Base-by-base conservation (phyloP, 2,888 invertebrate species). In the Epicampocera succincta region DNA sequence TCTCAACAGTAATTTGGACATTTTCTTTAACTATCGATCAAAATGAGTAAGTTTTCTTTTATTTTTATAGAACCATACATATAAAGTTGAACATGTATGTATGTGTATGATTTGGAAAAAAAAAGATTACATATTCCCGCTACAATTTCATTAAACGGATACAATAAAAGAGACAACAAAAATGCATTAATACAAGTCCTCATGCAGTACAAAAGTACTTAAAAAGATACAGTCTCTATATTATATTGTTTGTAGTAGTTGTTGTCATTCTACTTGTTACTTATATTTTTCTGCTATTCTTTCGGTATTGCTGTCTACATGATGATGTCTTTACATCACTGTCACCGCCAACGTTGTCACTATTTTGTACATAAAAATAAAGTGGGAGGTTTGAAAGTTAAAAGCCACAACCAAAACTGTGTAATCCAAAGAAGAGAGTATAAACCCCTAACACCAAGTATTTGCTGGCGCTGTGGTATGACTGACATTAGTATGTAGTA, bases 241-340 rank as follows among this genome's bases (percentile, higher is more conserved):
- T 29, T 19, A n/a, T 19, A 33, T 33, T 56, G 33, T 29, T 72
- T 29, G 42, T 15, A 19, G 29, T 73, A 15, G 60, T 56, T 84
- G n/a, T 63, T 50, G 13, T 63, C 15, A 50, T 80, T 21, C 46
- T 83, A 29, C n/a, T 58, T 38, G 12, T 69, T 52, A 19, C 11
- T 50, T 2, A 17, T 61, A 17, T 33, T 63, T 13, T 52, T 3
- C 33, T 73, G 12, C 50, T 71, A 38, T 52, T 38, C 9, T 56
- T 33, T 80, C n/a, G 2, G 52, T n/a, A 13, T 17, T 72, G 48
- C 33, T 61, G 68, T 68, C 61, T 74, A 42, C 60, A 71, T 82
- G 69, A 68, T 77, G 78, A 82, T 74, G 74, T 78, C 78, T 71
- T 82, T 82, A 74, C 74, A 82, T 82, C 82, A 82, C 71, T 82